Evolutionary conservation across 2,797 vertebrate genomes (phyloP), one percentile per base, ranked within the genome.

Genomic region (Cirrhinus mrigala): DNA sequence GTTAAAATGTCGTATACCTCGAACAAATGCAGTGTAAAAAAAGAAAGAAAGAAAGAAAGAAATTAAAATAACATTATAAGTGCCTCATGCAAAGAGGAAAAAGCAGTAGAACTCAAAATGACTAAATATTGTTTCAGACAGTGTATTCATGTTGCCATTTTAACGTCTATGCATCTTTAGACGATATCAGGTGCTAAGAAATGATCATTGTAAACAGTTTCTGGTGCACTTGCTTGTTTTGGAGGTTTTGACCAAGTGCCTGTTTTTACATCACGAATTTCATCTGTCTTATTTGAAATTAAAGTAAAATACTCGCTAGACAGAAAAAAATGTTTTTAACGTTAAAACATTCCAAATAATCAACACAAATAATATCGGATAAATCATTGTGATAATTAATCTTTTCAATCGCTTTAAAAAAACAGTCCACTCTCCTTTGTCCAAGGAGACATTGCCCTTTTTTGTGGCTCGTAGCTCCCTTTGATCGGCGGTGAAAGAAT

Each of bases 51-150:
- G 2, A 37, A 37, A 56, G 87, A 91, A 83, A 82, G 89, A 91
- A 93, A 89, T 81, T 22, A 86, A 86, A 93, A 90, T 84, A 90
- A 93, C 82, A 87, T 86, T 87, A 94, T 95, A 96, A 96, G 94
- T 96, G 95, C 96, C 95, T 92, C 93, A 95, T 95, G 93, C 94
- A 94, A 94, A 89, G 56, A 85, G 77, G 62, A 90, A 81, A 90
- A 87, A 87, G 80, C 82, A 90, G 48, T 24, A 89, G 86, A 78
- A 88, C 81, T 73, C 82, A 89, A 88, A 91, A 68, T 62, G 73
- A 84, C 77, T 44, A 86, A 87, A 88, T 92, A 27, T 64, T 88
- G 86, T 91, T 88, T 90, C 78, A 87, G 77, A 87, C 66, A 54
- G 78, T 86, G 82, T 79, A 89, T 88, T 88, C 83, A 82, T 83